Evolutionary conservation across 2,113 vertebrate species (phyloP).

Genomic region (Dicrurus megarhynchus): DNA sequence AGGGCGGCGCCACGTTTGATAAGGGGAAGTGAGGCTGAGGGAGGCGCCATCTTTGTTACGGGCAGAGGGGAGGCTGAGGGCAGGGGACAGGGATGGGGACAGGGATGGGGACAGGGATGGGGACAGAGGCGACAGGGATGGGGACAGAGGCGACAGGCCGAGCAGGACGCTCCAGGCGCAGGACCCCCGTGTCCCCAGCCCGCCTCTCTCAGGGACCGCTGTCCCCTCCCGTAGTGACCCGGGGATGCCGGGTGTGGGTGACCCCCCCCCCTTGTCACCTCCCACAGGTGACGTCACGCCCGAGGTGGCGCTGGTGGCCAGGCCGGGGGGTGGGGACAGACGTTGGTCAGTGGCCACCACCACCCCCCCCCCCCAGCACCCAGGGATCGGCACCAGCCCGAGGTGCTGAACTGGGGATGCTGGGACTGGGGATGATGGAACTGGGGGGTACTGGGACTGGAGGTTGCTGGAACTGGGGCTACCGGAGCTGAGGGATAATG

Average conservation of each 20-base stretch:
- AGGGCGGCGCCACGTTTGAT: neutral
- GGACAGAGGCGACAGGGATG: neutral
- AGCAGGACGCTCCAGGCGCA: too few relatives aligned
- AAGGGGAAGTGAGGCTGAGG: neutral
- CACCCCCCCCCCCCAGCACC: rapidly evolving
- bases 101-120: neutral
- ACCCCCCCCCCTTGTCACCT: too few relatives aligned
- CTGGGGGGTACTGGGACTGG: too few relatives aligned
- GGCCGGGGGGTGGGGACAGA: neutral
- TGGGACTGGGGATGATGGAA: neutral
- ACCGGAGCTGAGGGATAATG: too few relatives aligned
- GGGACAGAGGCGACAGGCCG: neutral
- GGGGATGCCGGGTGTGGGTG: neutral
- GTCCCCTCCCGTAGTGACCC: too few relatives aligned
- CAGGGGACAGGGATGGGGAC: neutral
- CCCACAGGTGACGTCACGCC: too few relatives aligned
- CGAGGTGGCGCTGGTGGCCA: too few relatives aligned
- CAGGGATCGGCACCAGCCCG: too few relatives aligned
- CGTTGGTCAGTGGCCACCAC: neutral
- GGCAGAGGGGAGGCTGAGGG: neutral
- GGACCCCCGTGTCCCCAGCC: neutral
- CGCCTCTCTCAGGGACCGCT: neutral
- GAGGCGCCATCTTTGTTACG: neutral
- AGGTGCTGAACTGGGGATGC: neutral
- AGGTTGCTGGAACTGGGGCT: too few relatives aligned